Evolutionary conservation across 1,140 invertebrate species (phyloP).

Genomic region (Himalopsyche phryganea): DNA sequence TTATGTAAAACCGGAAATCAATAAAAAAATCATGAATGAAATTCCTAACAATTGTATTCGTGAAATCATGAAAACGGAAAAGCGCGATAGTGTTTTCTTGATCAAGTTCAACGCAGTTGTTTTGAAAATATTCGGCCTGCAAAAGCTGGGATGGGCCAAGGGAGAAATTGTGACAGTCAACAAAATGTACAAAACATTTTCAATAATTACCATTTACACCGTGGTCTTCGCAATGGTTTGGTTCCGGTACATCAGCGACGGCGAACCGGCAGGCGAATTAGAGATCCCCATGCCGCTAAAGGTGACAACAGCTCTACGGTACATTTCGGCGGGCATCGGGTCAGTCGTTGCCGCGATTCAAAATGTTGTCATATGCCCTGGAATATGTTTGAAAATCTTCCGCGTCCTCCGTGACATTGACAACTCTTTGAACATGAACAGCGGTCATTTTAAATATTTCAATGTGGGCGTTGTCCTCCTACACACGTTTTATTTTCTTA

Average conservation of each 20-base stretch:
- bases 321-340: not conserved
- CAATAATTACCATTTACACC: not conserved
- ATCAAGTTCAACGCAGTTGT: not conserved
- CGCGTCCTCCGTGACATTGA: not conserved
- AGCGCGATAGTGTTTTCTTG: constrained; percentile 1
- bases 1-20: too few species aligned
- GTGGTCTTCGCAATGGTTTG: not conserved
- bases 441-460: not conserved
- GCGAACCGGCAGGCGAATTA: not conserved
- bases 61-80: too few species aligned
- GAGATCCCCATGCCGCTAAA: not conserved
- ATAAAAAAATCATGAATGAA: too few species aligned
- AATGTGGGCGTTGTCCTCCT: constrained; percentile 1
- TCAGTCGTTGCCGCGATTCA: not conserved
- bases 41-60: too few species aligned
- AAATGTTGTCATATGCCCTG: not conserved
- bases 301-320: not conserved
- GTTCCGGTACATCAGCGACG: not conserved
- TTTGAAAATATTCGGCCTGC: not conserved
- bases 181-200: not conserved
- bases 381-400: not conserved
- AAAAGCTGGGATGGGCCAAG: not conserved
- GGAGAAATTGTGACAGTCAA: not conserved
- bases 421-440: not conserved
- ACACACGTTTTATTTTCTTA: not conserved